Percentiles rank a stretch among this genome's conserved stretches.
Conservation (phyloP, 1,140 invertebrate genomes). For the Apis mellifera region DNA sequence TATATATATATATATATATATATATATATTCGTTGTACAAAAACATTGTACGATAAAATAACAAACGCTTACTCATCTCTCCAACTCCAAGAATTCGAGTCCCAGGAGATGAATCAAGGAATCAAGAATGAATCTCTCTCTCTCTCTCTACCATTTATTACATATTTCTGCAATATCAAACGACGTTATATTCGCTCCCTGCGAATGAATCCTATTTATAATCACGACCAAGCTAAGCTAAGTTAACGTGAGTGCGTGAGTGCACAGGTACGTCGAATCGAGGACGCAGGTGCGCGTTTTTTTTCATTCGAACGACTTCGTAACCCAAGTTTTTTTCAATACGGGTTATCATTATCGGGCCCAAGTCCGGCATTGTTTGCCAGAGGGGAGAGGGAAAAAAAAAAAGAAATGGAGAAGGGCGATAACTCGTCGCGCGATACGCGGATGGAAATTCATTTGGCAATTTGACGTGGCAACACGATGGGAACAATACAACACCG, state of each 20-base stretch:
- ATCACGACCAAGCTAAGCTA: constrained; percentile 46
- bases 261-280: no score
- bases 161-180: no score
- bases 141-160: no score
- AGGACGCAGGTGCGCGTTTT: constrained; percentile 59
- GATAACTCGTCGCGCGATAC: constrained; percentile 45
- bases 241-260: neutral
- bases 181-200: no score
- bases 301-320: constrained; percentile 42
- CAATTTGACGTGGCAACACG: constrained; percentile 33
- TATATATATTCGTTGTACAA: no score
- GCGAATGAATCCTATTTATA: constrained; percentile 61
- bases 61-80: no score
- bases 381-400: neutral
- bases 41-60: no score
- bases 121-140: no score
- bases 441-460: constrained; percentile 37
- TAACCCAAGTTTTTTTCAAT: constrained; percentile 59
- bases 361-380: constrained; percentile 45
- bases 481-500: constrained; percentile 39
- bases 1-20: no score
- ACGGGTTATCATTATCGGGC: constrained; percentile 56
- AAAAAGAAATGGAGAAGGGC: constrained; percentile 21
- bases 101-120: no score
- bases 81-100: no score